Evolutionary conservation across 2,888 invertebrate species (phyloP).

Genomic region (Rhingia rostrata): DNA sequence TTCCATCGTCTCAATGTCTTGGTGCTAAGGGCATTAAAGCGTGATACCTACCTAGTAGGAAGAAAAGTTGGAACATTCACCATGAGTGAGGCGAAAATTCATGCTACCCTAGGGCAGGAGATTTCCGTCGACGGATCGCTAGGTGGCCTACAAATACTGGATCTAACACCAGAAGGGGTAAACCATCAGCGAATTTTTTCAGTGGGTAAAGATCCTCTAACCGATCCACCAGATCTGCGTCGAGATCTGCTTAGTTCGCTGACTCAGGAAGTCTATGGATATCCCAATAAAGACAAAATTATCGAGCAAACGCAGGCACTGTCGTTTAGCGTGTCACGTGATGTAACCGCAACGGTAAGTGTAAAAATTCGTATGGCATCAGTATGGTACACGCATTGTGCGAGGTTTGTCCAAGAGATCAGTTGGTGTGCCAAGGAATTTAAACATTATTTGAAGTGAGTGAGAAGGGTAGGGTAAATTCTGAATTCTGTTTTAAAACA

Average conservation of each 20-base stretch:
- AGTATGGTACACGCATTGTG: slow-evolving; percentile 96
- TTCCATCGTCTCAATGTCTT: slow-evolving; percentile 95
- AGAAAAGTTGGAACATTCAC: slow-evolving; percentile 97
- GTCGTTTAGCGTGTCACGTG: slow-evolving; percentile 81
- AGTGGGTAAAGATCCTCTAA: slow-evolving; percentile 90
- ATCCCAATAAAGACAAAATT: slow-evolving; percentile 77
- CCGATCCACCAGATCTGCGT: slow-evolving; percentile 82
- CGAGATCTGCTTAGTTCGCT: slow-evolving; percentile 80
- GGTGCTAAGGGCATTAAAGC: slow-evolving; percentile 90
- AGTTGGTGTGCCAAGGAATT: slow-evolving; percentile 95
- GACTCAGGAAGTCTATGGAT: slow-evolving; percentile 82
- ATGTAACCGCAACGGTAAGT: slow-evolving; percentile 79
- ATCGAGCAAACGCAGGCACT: slow-evolving; percentile 82
- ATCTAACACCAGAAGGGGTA: slow-evolving; percentile 92
- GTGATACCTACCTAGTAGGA: slow-evolving; percentile 88
- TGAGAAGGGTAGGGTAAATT: slow-evolving; percentile 1
- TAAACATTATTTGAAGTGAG: slow-evolving; percentile 88
- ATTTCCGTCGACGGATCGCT: slow-evolving; percentile 92
- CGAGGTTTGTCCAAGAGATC: slow-evolving; percentile 92
- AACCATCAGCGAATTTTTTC: slow-evolving; percentile 93
- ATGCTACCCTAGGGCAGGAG: slow-evolving; percentile 87
- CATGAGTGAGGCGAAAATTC: slow-evolving; percentile 94
- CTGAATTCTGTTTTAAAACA: not conserved
- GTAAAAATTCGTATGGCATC: slow-evolving; percentile 89
- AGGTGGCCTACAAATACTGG: slow-evolving; percentile 95